Percentiles rank a stretch among this genome's conserved stretches.
Evolutionary conservation across 2,113 vertebrate species (phyloP).

Genomic region (Trinectes maculatus): DNA sequence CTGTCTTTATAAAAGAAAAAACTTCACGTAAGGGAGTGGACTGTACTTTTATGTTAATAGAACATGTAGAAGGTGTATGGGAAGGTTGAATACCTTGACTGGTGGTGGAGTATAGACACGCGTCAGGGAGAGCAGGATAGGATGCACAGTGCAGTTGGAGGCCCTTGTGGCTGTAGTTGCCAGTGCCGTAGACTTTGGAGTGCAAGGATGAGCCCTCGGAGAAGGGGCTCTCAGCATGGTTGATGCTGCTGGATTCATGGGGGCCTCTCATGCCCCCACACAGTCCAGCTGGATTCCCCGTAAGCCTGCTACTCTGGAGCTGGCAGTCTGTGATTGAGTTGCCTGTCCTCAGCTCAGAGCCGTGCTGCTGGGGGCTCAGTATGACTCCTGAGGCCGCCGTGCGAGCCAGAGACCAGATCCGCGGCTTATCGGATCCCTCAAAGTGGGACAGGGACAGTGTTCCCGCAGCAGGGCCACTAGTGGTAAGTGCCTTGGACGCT

Average conservation of each 20-base stretch:
- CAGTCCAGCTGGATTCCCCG: slow-evolving; percentile 56
- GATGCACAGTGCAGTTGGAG: slow-evolving; percentile 86
- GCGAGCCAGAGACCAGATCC: slow-evolving; percentile 94
- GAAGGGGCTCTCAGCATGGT: slow-evolving; percentile 71
- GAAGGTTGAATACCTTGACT: slow-evolving; percentile 84
- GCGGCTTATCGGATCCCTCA: slow-evolving; percentile 85
- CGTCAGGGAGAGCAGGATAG: slow-evolving; percentile 82
- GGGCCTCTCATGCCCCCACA: slow-evolving; percentile 67
- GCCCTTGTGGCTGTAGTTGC: slow-evolving; percentile 83
- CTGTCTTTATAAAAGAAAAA: no score
- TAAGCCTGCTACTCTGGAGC: slow-evolving; percentile 71
- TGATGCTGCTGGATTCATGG: slow-evolving; percentile 72
- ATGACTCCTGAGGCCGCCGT: slow-evolving; percentile 84
- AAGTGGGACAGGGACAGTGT: slow-evolving; percentile 79
- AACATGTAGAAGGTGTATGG: background rate
- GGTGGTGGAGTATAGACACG: slow-evolving; percentile 84
- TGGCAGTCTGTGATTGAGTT: slow-evolving; percentile 76
- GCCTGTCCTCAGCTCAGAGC: slow-evolving; percentile 73
- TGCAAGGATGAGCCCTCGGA: slow-evolving; percentile 76
- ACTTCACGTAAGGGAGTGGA: fast-evolving
- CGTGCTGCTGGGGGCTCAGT: slow-evolving; percentile 70
- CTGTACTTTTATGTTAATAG: no score
- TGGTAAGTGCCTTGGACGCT: slow-evolving; percentile 68
- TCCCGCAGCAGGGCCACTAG: slow-evolving; percentile 32
- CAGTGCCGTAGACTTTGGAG: slow-evolving; percentile 82